Evolutionary conservation across 2,797 vertebrate species (phyloP).

Genomic region (Pteronotus mesoamericanus): DNA sequence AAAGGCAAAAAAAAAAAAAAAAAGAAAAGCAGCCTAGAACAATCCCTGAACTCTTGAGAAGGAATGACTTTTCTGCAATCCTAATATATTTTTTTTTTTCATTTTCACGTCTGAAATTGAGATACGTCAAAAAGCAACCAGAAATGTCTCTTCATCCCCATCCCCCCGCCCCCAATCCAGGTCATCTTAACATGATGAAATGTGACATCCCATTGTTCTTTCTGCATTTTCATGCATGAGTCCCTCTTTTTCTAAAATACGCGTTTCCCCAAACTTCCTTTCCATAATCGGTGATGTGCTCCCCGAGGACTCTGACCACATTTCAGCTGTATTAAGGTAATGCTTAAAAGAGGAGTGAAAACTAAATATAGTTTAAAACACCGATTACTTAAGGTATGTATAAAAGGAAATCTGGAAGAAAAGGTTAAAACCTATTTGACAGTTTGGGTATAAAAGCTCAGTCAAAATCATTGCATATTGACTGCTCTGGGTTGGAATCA

Average conservation of each 20-base stretch:
- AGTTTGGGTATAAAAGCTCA: neutral
- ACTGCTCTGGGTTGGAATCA: neutral
- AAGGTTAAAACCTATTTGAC: neutral
- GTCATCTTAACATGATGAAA: neutral
- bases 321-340: neutral
- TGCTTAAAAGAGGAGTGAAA: neutral
- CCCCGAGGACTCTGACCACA: neutral
- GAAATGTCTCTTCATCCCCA: neutral
- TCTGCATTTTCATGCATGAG: neutral
- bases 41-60: neutral
- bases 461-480: neutral
- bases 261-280: neutral
- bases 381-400: neutral
- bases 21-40: too few relatives aligned
- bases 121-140: neutral
- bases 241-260: neutral
- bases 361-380: neutral
- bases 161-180: neutral
- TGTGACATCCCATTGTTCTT: neutral
- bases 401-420: neutral
- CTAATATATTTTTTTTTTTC: neutral
- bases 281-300: neutral
- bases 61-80: neutral
- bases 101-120: neutral
- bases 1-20: too few relatives aligned